Evolutionary conservation across 1,140 invertebrate species (phyloP).

Genomic region (Cydia pomonella): DNA sequence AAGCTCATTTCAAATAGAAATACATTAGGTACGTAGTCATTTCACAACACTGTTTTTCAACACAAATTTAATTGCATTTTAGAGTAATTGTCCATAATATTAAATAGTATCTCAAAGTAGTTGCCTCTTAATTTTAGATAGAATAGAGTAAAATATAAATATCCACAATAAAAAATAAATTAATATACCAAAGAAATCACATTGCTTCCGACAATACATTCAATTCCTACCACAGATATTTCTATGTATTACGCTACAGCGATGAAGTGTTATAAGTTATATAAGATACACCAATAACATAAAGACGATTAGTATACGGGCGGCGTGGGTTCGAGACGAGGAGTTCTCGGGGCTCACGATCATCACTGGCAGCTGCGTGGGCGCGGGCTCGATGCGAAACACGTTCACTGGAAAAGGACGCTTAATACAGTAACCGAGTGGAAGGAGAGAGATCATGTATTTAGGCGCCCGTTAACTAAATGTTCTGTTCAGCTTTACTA

Average conservation of each 20-base stretch:
- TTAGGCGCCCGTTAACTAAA: no score
- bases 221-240: slow-evolving; percentile 28
- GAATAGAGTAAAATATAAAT: slow-evolving; percentile 34
- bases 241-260: slow-evolving; percentile 16
- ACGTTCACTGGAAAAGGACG: slow-evolving; percentile 63
- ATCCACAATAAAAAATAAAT: neutral
- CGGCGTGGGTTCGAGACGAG: slow-evolving; percentile 39
- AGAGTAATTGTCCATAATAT: neutral
- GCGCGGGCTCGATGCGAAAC: slow-evolving; percentile 60
- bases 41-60: slow-evolving; percentile 21
- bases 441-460: neutral
- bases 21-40: slow-evolving; percentile 14
- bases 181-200: neutral
- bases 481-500: no score
- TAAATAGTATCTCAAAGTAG: slow-evolving; percentile 33
- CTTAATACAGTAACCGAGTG: neutral
- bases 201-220: neutral
- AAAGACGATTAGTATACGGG: slow-evolving; percentile 39
- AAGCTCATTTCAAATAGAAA: slow-evolving; percentile 22
- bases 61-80: slow-evolving; percentile 15
- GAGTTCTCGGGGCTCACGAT: slow-evolving; percentile 62
- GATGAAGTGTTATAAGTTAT: slow-evolving; percentile 12
- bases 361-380: slow-evolving; percentile 70
- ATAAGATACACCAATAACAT: slow-evolving; percentile 42
- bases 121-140: slow-evolving; percentile 34